Base-by-base conservation (phyloP, 2,113 vertebrate species). In the Brachypodius melanocephalos region DNA sequence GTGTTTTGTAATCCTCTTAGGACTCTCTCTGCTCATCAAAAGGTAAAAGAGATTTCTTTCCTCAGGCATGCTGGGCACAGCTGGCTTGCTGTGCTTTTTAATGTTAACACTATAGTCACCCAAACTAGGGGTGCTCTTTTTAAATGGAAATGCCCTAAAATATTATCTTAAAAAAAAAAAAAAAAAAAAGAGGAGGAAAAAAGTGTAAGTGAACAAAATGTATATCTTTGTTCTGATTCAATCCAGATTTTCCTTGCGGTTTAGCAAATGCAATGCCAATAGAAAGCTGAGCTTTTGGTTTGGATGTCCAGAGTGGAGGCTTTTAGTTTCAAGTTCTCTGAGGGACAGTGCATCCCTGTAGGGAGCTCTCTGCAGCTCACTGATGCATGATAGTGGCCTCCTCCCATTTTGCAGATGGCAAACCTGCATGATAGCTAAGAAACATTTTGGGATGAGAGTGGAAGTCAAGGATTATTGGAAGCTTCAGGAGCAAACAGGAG, bases 41-140 rank as follows among this genome's bases (percentile, higher is more conserved):
- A 96, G 86, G 72, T 94, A 96, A 76, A 96, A 73, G 84, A 76
- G 83, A 51, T 74, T 84, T 88, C 65, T 90, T 84, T 80, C 84
- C 93, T 84, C 18, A 0, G 91, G 91, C 91, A 9, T 86, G 72
- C 76, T 66, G 89, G 72, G 62, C 83, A 62, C 63, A 90, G 58
- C 89, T 92, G 83, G 42, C 51, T 86, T 80, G 34, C 63, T 14
- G 10, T 84, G 72, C 72, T 74, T 89, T 88, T 89, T 62, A 34
- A 18, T 80, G 12, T 83, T 88, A 52, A 25, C 49, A 17, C 86
- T 92, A 1, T 51, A 83, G 71, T 88, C 58, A 45, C 28, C 58
- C 79, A 57, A 52, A 73, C 24, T 29, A 65, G 31, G 31, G n/a
- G 5, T 65, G 40, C 43, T 67, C 52, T 75, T 85, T 90, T 87